These are phyloP conservation scores for Petrocephalus zakoni DNA, from an alignment of 2,113 vertebrate species.

Conservation along the genomic window DNA sequence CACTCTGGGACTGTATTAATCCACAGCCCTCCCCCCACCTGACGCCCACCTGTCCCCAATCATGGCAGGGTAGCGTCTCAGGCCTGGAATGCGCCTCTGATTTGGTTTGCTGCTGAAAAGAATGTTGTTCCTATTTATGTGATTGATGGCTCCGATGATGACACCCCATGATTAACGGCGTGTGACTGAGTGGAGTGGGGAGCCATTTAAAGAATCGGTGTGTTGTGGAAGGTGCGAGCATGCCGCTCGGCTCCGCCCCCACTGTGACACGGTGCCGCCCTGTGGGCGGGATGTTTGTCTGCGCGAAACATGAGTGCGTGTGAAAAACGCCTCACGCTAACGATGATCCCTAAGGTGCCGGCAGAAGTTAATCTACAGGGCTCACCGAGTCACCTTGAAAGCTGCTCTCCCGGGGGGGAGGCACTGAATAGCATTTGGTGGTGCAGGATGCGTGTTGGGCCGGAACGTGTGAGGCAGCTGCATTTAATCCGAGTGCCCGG, in stretches of 20 bases:
- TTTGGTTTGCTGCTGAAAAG: neutral
- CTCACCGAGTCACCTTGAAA: neutral
- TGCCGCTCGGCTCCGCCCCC: neutral
- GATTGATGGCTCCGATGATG: neutral
- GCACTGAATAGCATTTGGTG: neutral
- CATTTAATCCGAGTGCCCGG: neutral
- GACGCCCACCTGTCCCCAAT: neutral
- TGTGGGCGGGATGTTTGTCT: neutral
- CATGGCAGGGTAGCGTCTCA: neutral
- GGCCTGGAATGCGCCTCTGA: neutral
- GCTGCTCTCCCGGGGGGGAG: neutral
- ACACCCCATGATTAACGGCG: neutral
- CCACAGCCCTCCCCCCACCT: neutral
- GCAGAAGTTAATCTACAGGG: neutral
- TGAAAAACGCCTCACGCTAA: neutral
- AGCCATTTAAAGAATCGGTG: neutral
- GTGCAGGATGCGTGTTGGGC: neutral
- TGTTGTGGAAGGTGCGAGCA: neutral
- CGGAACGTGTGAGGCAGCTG: neutral
- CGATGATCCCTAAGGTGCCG: neutral
- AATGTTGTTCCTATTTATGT: neutral
- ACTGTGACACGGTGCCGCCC: neutral
- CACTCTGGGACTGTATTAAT: neutral
- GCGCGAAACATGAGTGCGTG: neutral
- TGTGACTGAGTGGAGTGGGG: neutral